Evolutionary conservation across 2,797 vertebrate genomes (phyloP), one percentile per base, ranked within the genome.

Genomic region (Serranus cabrilla): DNA sequence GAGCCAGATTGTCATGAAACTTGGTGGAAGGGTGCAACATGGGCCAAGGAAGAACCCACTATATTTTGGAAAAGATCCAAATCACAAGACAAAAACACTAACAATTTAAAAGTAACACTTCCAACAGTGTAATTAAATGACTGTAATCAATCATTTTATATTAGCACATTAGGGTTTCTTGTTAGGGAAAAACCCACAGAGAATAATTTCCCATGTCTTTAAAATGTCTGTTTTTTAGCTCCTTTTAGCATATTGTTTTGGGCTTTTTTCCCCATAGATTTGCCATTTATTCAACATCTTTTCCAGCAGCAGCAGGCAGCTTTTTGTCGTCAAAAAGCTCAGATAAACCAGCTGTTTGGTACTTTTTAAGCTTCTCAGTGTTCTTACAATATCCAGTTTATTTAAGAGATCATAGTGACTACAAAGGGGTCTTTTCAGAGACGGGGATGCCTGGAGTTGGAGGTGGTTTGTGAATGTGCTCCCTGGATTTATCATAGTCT

Each of bases 171-270:
- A n/a, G 1, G 25, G 3, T 5, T 55, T 11, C 8, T 25, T 42
- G 5, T 3, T n/a, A 17, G 16, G 17, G 56, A 60, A 16, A 54
- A 20, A n/a, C 10, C 18, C 11, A 37, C 31, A 25, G 13, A 51
- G 13, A 16, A 52, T 27, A 16, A 5, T n/a, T n/a, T 6, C 27
- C n/a, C 8, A 49, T 4, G 14, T 12, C n/a, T 49, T 7, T 14
- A 16, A 42, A 13, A 7, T 18, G 50, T 11, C 8, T 50, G 50
- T 11, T 11, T 50, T 55, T 55, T 34, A 2, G 1, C 0, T 0
- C 43, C 10, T 23, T 70, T 74, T 13, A 50, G 25, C 20, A 27
- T 7, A 17, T 67, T 52, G 31, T n/a, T 68, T 58, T 23, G 10
- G 8, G 61, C n/a, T n/a, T n/a, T n/a, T n/a, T n/a, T n/a, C n/a